phyloP scores from a whole-genome alignment of 2,888 invertebrate species.

The Pyrgus malvae region DNA sequence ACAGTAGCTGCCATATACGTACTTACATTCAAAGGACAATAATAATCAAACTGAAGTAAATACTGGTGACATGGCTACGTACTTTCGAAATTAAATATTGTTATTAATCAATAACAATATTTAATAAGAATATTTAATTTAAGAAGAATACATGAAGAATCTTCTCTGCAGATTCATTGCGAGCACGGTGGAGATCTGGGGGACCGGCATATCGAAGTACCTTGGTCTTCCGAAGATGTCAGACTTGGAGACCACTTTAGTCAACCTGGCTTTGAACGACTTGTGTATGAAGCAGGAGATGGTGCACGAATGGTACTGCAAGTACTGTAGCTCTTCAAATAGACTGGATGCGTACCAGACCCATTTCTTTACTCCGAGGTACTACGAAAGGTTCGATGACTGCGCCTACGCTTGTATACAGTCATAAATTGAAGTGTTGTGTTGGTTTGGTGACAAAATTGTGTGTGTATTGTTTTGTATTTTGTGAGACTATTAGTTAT shows the following conservation, averaged over 20 bases:
- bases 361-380: conserved; percentile 51
- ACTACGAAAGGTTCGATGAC: conserved; percentile 49
- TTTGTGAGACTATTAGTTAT: too few species aligned
- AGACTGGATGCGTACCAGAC: conserved; percentile 49
- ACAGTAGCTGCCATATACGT: too few species aligned
- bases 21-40: too few species aligned
- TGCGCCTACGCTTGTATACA: conserved; percentile 58
- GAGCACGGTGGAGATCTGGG: conserved; percentile 66
- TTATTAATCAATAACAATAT: too few species aligned
- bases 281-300: conserved; percentile 47
- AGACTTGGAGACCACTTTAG: conserved; percentile 55
- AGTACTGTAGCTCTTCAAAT: conserved; percentile 47
- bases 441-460: neutral
- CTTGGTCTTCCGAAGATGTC: conserved; percentile 74
- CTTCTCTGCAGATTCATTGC: conserved; percentile 70
- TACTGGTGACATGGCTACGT: too few species aligned
- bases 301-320: conserved; percentile 57
- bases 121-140: too few species aligned
- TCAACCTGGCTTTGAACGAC: conserved; percentile 62
- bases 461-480: neutral
- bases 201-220: conserved; percentile 68
- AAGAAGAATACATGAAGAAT: conserved; percentile 27
- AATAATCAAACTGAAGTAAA: too few species aligned
- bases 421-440: conserved; percentile 24
- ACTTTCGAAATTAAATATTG: too few species aligned